Evolutionary conservation across 2,797 vertebrate genomes (phyloP).

Genomic region (Lerista edwardsae): DNA sequence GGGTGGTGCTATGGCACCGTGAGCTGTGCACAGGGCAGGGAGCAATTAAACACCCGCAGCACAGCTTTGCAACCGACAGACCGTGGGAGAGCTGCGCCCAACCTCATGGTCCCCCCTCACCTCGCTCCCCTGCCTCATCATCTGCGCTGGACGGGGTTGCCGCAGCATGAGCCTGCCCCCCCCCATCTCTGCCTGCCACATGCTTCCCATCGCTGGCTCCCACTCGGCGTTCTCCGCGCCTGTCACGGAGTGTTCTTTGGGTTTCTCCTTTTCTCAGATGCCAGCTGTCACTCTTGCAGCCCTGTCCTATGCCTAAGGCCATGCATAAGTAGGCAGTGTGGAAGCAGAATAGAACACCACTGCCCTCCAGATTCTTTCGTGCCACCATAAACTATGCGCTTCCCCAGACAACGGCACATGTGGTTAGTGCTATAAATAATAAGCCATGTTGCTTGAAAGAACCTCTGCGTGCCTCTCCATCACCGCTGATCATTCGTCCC

Average conservation of each 20-base stretch:
- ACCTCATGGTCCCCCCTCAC: neutral
- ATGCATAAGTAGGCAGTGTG: neutral
- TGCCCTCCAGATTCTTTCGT: neutral
- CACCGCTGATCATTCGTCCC: neutral
- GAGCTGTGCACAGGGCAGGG: neutral
- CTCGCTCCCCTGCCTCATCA: neutral
- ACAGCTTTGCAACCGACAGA: no score
- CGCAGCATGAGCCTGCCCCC: neutral
- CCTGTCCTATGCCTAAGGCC: neutral
- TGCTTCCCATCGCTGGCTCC: slow-evolving; percentile 6
- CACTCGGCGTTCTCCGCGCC: neutral
- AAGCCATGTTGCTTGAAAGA: neutral
- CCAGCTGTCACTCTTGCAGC: neutral
- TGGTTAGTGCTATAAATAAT: neutral
- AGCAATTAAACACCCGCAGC: neutral
- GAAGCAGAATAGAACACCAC: neutral
- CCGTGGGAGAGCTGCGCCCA: neutral
- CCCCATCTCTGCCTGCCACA: slow-evolving; percentile 51
- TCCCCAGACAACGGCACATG: neutral
- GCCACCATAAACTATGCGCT: neutral
- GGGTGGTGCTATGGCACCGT: slow-evolving; percentile 22
- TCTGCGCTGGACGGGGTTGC: slow-evolving; percentile 15
- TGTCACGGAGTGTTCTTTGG: neutral
- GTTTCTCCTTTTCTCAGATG: neutral
- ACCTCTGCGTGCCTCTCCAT: neutral